Evolutionary conservation across 2,113 vertebrate genomes (phyloP).

Genomic region (Steatornis caripensis): DNA sequence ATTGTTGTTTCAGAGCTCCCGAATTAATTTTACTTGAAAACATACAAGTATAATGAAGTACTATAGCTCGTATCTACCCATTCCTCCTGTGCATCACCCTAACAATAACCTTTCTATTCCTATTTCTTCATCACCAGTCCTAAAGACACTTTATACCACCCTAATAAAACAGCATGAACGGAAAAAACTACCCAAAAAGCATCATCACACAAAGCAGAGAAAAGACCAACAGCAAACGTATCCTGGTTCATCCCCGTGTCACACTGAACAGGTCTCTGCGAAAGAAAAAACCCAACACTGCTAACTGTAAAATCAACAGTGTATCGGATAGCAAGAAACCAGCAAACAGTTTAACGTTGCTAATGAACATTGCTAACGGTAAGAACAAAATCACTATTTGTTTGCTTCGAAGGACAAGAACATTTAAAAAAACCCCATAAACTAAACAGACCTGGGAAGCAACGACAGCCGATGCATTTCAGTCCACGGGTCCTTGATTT

Average conservation of each 20-base stretch:
- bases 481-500: not conserved
- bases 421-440: not conserved
- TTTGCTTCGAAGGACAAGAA: conserved; percentile 2
- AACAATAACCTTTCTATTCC: not conserved
- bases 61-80: not conserved
- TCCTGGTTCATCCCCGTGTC: not conserved
- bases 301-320: not conserved
- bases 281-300: not conserved
- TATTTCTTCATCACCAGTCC: not conserved
- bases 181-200: not conserved
- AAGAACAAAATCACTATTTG: not conserved
- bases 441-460: not conserved
- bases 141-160: not conserved
- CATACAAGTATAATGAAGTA: not conserved
- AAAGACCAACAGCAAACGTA: not conserved
- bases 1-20: not conserved
- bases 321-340: not conserved
- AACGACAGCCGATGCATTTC: not conserved
- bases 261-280: not conserved
- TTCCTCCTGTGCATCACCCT: not conserved
- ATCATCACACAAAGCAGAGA: not conserved
- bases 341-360: not conserved
- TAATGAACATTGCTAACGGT: not conserved
- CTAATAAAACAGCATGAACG: not conserved
- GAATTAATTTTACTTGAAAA: not conserved